Evolutionary conservation across 2,113 vertebrate species (phyloP).

Genomic region (Bolborhynchus lineola): DNA sequence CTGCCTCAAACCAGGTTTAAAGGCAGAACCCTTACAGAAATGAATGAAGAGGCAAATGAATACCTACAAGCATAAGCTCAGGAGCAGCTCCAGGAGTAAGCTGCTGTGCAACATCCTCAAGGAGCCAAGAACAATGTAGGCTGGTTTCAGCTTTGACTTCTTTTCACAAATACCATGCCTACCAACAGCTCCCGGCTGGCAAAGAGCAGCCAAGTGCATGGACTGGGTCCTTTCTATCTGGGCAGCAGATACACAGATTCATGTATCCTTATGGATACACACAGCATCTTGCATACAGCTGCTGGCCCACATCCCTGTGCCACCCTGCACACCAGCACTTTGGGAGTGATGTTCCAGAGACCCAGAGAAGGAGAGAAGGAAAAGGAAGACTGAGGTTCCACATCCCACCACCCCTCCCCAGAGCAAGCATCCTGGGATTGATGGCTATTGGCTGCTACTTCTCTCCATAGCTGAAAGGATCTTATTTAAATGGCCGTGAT

Average conservation of each 20-base stretch:
- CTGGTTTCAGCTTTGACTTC: background rate
- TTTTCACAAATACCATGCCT: background rate
- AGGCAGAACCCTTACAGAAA: background rate
- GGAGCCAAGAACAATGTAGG: background rate
- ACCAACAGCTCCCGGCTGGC: background rate
- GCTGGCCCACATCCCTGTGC: background rate
- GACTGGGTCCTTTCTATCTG: too few relatives aligned
- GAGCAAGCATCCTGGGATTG: background rate
- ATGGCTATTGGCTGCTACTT: background rate
- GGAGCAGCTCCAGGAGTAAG: background rate
- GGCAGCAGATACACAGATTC: background rate
- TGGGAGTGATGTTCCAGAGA: background rate
- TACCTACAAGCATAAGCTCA: background rate
- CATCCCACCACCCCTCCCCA: too few relatives aligned
- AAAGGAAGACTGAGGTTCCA: background rate
- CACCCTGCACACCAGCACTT: accelerated
- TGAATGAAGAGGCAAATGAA: background rate
- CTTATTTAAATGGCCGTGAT: background rate
- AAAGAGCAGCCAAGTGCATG: background rate
- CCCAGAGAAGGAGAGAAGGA: background rate
- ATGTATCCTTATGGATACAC: accelerated
- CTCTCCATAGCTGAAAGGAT: background rate
- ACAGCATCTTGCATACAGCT: background rate
- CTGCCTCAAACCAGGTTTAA: background rate
- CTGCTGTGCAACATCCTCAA: accelerated